Conservation (phyloP, 1,140 invertebrate genomes). For the Ips nitidus region DNA sequence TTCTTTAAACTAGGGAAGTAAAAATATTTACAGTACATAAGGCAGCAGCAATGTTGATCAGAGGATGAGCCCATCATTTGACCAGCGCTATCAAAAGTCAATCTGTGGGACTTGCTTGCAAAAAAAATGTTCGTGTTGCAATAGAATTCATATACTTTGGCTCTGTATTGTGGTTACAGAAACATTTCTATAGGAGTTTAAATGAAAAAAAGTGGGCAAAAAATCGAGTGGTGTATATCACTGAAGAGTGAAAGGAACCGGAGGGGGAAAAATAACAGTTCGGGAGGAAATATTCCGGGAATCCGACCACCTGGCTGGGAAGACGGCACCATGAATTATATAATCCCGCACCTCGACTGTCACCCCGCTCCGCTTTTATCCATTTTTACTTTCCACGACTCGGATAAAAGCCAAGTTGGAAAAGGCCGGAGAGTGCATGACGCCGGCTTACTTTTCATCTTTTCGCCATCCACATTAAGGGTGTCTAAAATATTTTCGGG, state of each 20-base stretch:
- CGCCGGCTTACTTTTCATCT: constrained; percentile 26
- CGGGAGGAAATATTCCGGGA: constrained; percentile 29
- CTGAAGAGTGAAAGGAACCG: constrained; percentile 12
- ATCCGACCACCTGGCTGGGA: constrained; percentile 24
- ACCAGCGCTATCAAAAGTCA: too few species aligned
- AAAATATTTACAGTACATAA: too few species aligned
- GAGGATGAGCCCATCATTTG: too few species aligned
- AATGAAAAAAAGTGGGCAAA: too few species aligned
- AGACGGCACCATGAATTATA: constrained; percentile 28
- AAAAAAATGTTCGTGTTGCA: too few species aligned
- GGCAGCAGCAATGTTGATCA: too few species aligned
- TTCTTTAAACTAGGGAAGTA: too few species aligned
- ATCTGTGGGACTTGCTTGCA: too few species aligned
- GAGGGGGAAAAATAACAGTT: constrained; percentile 20
- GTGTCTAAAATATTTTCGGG: constrained; percentile 1
- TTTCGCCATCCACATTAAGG: constrained; percentile 18
- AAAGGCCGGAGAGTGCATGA: constrained; percentile 24
- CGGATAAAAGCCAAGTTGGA: constrained; percentile 33
- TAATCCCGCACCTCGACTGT: constrained; percentile 25
- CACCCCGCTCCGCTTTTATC: constrained; percentile 30
- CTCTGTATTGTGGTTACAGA: too few species aligned
- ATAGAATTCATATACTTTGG: too few species aligned
- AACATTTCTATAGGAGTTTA: too few species aligned
- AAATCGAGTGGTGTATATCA: too few species aligned
- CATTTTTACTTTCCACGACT: constrained; percentile 24